Evolutionary conservation across 2,888 invertebrate species (phyloP).

Genomic region (Eudasyphora cyanicolor): DNA sequence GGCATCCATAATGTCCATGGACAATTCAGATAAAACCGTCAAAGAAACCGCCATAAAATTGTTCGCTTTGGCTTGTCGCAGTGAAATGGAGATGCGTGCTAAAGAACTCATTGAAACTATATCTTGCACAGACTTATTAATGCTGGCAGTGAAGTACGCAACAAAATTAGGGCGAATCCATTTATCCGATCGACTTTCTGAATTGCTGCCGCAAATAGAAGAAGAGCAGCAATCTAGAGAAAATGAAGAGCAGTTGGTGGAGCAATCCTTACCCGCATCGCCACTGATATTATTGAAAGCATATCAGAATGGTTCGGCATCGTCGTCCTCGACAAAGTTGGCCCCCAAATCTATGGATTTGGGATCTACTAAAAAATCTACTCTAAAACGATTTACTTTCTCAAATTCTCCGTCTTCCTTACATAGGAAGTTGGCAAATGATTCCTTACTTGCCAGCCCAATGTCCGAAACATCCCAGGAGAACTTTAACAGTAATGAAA

Average conservation of each 20-base stretch:
- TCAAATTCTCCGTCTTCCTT: conserved; percentile 59
- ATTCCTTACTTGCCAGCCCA: conserved; percentile 18
- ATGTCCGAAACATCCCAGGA: conserved; percentile 56
- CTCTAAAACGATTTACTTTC: conserved; percentile 81
- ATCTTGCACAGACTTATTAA: conserved; percentile 87
- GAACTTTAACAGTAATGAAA: conserved; percentile 27
- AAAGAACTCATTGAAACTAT: conserved; percentile 92
- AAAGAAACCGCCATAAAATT: conserved; percentile 92
- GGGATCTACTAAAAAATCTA: conserved; percentile 79
- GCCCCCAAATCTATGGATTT: conserved; percentile 77
- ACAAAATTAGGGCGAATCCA: conserved; percentile 88
- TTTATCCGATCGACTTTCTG: conserved; percentile 88
- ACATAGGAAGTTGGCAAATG: conserved; percentile 64
- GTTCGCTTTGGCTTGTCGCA: conserved; percentile 93
- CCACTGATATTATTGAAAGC: conserved; percentile 68
- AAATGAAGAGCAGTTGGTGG: conserved; percentile 64
- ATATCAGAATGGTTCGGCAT: conserved; percentile 68
- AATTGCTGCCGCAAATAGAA: conserved; percentile 81
- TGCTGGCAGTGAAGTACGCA: conserved; percentile 94
- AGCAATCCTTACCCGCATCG: conserved; percentile 69
- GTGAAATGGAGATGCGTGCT: conserved; percentile 91
- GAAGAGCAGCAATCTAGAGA: conserved; percentile 70
- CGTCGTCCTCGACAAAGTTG: conserved; percentile 66
- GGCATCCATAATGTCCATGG: conserved; percentile 83
- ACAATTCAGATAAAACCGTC: conserved; percentile 85